Conservation (phyloP, 2,797 vertebrate species). For the Sebastes minor region DNA sequence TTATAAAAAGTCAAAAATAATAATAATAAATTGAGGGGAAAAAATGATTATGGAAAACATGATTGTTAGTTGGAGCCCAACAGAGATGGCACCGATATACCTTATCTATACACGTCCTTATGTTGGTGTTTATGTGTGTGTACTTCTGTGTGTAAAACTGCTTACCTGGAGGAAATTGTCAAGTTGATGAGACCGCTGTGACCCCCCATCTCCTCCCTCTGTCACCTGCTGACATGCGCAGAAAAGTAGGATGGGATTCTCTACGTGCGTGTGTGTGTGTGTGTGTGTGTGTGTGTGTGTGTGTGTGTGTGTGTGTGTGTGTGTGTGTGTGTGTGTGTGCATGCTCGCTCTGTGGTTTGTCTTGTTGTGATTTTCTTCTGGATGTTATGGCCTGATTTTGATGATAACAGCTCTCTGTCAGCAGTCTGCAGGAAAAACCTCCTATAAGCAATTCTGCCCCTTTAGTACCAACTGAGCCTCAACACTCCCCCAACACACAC, state of each 20-base stretch:
- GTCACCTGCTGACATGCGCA: conserved; percentile 58
- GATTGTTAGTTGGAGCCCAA: not conserved
- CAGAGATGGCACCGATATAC: not conserved
- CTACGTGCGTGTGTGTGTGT: no score
- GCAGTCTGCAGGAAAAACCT: conserved; percentile 53
- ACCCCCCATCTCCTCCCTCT: conserved; percentile 39
- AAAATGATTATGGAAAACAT: not conserved
- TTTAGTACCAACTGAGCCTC: conserved; percentile 4
- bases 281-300: not conserved
- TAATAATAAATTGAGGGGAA: not conserved
- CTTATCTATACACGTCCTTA: not conserved
- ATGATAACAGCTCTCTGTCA: conserved; percentile 64
- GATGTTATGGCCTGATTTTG: conserved; percentile 50
- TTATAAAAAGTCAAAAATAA: not conserved
- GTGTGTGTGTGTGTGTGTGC: not conserved
- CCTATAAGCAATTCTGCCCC: conserved; percentile 51
- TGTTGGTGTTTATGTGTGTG: not conserved
- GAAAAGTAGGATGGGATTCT: not conserved
- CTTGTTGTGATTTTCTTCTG: conserved; percentile 65
- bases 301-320: not conserved
- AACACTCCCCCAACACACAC: not conserved
- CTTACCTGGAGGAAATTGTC: conserved; percentile 39
- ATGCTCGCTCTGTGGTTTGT: conserved; percentile 9
- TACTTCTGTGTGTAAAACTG: conserved; percentile 33
- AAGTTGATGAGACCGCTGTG: conserved; percentile 55